phyloP scores from a whole-genome alignment of 37 sponge, comb jelly and placozoan genomes.

The Geodia barretti region DNA sequence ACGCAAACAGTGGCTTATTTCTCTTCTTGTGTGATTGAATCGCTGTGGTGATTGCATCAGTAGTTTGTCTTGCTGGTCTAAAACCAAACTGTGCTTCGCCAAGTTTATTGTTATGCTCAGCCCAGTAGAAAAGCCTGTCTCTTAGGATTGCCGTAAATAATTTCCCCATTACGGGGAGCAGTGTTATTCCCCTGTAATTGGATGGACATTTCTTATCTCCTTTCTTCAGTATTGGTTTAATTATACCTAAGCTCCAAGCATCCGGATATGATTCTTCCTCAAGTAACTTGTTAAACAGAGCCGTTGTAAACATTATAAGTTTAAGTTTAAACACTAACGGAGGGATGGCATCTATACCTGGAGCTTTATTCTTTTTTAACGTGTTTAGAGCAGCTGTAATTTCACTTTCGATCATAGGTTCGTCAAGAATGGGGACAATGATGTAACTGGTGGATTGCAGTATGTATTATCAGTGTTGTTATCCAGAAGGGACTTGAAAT shows the following conservation, averaged over 20 bases:
- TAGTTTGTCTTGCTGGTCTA: neutral
- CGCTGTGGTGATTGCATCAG: neutral
- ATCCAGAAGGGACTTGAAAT: too few species aligned
- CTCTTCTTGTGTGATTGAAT: neutral
- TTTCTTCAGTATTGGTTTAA: conserved; percentile 3
- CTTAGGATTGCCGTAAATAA: neutral
- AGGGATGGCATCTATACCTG: neutral
- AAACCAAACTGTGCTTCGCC: neutral
- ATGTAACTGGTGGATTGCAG: neutral
- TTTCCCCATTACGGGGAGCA: neutral
- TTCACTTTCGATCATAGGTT: neutral
- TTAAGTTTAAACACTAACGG: neutral
- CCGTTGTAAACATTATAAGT: neutral
- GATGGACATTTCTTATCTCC: neutral
- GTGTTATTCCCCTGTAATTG: neutral
- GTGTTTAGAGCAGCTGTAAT: neutral
- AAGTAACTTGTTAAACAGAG: neutral
- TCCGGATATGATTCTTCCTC: neutral
- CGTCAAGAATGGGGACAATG: neutral
- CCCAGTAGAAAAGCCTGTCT: neutral
- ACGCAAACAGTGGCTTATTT: neutral
- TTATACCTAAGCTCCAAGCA: conserved; percentile 2
- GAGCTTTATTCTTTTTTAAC: neutral
- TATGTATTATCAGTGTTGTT: too few species aligned
- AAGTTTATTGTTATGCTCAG: neutral